Percentiles rank a stretch among this genome's conserved stretches.
phyloP scores from a whole-genome alignment of 2,888 invertebrate genomes.

The Metallyticus violacea region DNA sequence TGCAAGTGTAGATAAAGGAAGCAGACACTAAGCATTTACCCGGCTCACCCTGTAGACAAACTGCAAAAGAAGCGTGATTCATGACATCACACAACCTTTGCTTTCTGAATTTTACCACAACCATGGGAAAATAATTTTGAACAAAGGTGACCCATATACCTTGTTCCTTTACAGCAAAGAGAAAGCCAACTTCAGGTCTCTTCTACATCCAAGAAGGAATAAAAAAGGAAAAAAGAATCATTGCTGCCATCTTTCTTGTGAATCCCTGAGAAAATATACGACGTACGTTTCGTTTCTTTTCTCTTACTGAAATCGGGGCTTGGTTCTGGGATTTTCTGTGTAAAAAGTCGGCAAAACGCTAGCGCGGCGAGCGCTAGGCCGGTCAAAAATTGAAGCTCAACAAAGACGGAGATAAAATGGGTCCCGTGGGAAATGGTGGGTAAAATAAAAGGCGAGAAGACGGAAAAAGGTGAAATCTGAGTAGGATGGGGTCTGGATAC shows the following conservation, averaged over 20 bases:
- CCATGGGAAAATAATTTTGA: neutral
- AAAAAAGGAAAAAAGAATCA: slow-evolving; percentile 21
- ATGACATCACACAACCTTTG: neutral
- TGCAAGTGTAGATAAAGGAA: too few species aligned
- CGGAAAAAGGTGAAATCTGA: neutral
- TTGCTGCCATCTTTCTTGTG: slow-evolving; percentile 28
- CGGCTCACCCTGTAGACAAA: too few species aligned
- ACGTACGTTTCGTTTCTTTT: slow-evolving; percentile 12
- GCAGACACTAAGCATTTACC: too few species aligned
- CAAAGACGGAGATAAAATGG: slow-evolving; percentile 28
- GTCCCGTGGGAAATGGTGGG: slow-evolving; percentile 20
- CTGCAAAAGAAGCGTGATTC: neutral
- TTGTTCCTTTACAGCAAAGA: neutral
- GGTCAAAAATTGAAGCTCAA: slow-evolving; percentile 30
- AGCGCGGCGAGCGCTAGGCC: slow-evolving; percentile 8
- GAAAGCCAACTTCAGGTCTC: neutral
- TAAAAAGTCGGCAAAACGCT: slow-evolving; percentile 9
- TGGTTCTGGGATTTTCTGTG: neutral
- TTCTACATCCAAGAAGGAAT: neutral
- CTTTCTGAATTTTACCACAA: neutral
- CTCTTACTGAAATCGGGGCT: slow-evolving; percentile 16
- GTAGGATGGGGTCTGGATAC: neutral
- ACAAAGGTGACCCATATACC: neutral
- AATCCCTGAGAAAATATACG: slow-evolving; percentile 28
- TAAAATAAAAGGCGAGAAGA: slow-evolving; percentile 11